Percentiles rank a stretch among this genome's conserved stretches.
These are phyloP conservation scores for Limnephilus marmoratus DNA, from an alignment of 2,888 invertebrate species.

Conservation along the genomic window DNA sequence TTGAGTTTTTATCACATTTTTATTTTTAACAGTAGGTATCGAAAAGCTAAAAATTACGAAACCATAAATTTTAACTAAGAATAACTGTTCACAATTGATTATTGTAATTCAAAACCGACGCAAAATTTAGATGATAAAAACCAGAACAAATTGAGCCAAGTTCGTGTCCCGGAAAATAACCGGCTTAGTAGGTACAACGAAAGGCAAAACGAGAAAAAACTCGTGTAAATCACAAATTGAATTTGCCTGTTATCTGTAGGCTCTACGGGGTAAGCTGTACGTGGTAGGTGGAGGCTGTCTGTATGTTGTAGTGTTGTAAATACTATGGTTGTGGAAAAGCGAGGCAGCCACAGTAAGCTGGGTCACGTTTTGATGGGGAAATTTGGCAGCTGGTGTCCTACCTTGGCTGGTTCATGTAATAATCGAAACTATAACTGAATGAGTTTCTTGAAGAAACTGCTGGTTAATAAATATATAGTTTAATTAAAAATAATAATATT, in stretches of 20 bases:
- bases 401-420: not conserved
- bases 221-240: conserved; percentile 62
- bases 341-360: not conserved
- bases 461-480: no score
- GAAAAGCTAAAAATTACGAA: not conserved
- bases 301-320: not conserved
- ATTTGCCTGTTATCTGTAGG: conserved; percentile 60
- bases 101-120: not conserved
- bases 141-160: conserved; percentile 15
- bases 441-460: not conserved
- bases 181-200: conserved; percentile 23
- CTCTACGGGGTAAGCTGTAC: not conserved
- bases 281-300: not conserved
- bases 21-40: no score
- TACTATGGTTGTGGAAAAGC: not conserved
- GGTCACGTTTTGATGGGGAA: conserved; percentile 15
- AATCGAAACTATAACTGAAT: not conserved
- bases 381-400: conserved; percentile 42
- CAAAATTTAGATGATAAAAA: conserved; percentile 29
- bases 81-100: not conserved
- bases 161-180: conserved; percentile 29
- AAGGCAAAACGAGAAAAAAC: conserved; percentile 29
- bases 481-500: no score
- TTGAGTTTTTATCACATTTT: not conserved
- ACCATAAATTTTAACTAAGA: not conserved